Percentiles rank a stretch among this genome's conserved stretches.
Evolutionary conservation across 2,888 invertebrate genomes (phyloP).

Genomic region (Agriotes lineatus): DNA sequence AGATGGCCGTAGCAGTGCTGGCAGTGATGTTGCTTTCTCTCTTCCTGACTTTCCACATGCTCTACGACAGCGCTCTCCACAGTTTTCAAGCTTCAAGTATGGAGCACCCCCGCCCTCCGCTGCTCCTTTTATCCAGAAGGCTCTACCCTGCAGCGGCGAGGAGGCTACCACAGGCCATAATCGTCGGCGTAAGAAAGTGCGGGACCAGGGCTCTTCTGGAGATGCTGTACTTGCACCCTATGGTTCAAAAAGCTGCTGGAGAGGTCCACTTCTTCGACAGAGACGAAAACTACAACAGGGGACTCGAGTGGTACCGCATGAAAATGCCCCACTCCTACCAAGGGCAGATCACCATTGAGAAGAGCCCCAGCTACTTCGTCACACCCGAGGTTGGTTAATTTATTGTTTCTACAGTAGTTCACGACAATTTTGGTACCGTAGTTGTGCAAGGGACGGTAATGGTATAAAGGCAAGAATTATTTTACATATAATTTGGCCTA

Average conservation of each 20-base stretch:
- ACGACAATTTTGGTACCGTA: no score
- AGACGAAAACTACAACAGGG: slow-evolving; percentile 91
- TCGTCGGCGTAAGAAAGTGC: slow-evolving; percentile 96
- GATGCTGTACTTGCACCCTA: slow-evolving; percentile 94
- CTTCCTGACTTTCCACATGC: slow-evolving; percentile 87
- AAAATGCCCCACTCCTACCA: slow-evolving; percentile 95
- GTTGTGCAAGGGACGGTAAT: no score
- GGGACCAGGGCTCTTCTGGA: slow-evolving; percentile 96
- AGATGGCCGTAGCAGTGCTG: slow-evolving; percentile 84
- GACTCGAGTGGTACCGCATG: slow-evolving; percentile 94
- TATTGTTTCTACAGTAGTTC: slow-evolving; percentile 18
- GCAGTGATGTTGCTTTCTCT: slow-evolving; percentile 84
- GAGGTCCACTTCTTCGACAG: slow-evolving; percentile 98
- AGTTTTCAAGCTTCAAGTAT: slow-evolving; percentile 75
- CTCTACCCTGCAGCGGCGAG: slow-evolving; percentile 74
- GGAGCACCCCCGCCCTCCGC: slow-evolving; percentile 64
- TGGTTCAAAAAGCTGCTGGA: slow-evolving; percentile 91
- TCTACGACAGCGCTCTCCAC: slow-evolving; percentile 87
- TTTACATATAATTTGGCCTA: no score
- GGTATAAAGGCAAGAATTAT: no score
- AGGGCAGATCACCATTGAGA: slow-evolving; percentile 95
- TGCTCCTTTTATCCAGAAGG: slow-evolving; percentile 61
- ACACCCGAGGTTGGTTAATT: slow-evolving; percentile 85
- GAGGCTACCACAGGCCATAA: slow-evolving; percentile 71
- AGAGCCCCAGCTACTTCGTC: slow-evolving; percentile 98